phyloP scores from a whole-genome alignment of 2,113 vertebrate species.

The Pygoscelis adeliae region DNA sequence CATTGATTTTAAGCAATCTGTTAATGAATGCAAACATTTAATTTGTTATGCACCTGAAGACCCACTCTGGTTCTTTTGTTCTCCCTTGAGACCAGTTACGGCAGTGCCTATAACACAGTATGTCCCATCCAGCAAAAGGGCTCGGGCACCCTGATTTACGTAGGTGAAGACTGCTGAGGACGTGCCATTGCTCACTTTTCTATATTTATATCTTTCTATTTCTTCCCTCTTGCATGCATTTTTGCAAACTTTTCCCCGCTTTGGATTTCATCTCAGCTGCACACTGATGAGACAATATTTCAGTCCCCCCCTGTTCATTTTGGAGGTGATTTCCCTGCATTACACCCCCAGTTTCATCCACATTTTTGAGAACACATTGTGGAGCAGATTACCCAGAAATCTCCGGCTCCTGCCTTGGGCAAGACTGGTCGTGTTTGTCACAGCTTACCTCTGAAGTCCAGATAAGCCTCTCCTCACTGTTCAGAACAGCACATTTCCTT shows the following conservation, averaged over 20 bases:
- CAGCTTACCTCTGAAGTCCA: background rate
- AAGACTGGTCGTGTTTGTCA: background rate
- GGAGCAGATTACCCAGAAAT: constrained; percentile 1
- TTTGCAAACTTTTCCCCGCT: background rate
- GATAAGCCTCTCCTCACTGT: background rate
- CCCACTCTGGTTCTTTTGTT: background rate
- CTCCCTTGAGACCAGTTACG: background rate
- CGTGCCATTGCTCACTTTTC: background rate
- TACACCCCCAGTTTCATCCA: background rate
- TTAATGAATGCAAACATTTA: background rate
- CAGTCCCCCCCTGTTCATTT: background rate
- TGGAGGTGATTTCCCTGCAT: background rate
- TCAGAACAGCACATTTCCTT: background rate
- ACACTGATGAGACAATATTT: background rate
- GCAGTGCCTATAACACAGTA: background rate
- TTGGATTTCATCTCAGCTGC: background rate
- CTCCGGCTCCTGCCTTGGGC: background rate
- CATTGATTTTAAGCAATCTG: background rate
- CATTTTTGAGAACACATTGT: background rate
- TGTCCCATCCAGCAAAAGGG: background rate
- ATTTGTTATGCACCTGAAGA: background rate
- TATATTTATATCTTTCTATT: background rate
- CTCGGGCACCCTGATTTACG: background rate
- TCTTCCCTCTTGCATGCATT: background rate
- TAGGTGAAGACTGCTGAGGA: background rate